Base-by-base conservation (phyloP, 2,113 vertebrate species). In the Indicator indicator region DNA sequence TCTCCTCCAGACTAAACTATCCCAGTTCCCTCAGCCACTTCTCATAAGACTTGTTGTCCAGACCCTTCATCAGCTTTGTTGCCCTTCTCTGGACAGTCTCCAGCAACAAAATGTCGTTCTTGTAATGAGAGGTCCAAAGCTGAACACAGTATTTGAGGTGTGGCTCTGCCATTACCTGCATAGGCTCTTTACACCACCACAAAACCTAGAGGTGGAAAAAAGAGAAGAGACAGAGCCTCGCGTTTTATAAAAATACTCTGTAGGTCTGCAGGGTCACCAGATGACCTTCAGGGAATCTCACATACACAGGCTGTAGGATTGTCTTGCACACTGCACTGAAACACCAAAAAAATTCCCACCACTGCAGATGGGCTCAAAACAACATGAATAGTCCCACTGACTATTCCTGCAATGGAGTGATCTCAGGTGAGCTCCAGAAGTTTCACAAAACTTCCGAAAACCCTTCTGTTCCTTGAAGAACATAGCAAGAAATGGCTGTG, bases 381-480 rank as follows among this genome's bases (percentile, higher is more conserved):
- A 60, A 9, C 38, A 75, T 12, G 1, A 60, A 56, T 1, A 79
- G 11, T 32, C 26, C 24, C 48, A 40, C 12, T 69, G 40, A 38
- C 50, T 44, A 17, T 58, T 69, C 12, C 62, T 58, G 33, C 38
- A 27, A 27, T 68, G 50, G 4, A 26, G 16, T 18, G 15, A 13
- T 69, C 77, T 65, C 18, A 28, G 24, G 2, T 42, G 11, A 67
- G 46, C 4, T 8, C 12, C 33, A 86, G 36, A 83, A 92, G 56
- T 64, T 77, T 77, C n/a, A 83, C 36, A 81, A 81, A 88, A 27
- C 46, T 90, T 63, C 12, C 12, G 67, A 81, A 93, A 92, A 44
- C 52, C 27, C 4, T 83, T 85, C 28, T 76, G 33, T 6, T 33
- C 62, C 33, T 62, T 32, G n/a, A 81, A 67, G 15, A 80, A 64